Percentiles rank a stretch among this genome's conserved stretches.
Evolutionary conservation across 2,113 vertebrate genomes (phyloP).

Genomic region (zebrafish (Danio rerio)): DNA sequence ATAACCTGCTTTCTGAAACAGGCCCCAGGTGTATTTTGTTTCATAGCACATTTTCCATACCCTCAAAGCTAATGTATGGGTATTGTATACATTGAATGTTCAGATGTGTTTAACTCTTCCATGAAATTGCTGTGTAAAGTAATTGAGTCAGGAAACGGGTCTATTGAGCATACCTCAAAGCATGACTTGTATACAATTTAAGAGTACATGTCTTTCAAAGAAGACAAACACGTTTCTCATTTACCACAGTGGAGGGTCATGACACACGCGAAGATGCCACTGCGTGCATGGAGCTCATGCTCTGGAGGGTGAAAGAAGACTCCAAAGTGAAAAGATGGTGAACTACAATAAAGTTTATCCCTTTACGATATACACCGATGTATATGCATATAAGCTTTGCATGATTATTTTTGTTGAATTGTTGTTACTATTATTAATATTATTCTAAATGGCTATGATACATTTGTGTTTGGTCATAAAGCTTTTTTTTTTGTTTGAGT

Average conservation of each 20-base stretch:
- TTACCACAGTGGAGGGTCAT: constrained; percentile 72
- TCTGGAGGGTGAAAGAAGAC: constrained; percentile 82
- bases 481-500: background rate
- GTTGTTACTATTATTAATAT: background rate
- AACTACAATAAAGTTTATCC: constrained; percentile 50
- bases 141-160: background rate
- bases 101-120: background rate
- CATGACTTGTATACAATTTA: constrained; percentile 1
- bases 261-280: constrained; percentile 78
- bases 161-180: background rate
- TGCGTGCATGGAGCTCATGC: constrained; percentile 83
- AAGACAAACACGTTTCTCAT: constrained; percentile 27
- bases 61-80: background rate
- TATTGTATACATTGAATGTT: background rate
- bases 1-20: no score
- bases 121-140: background rate
- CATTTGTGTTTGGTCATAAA: background rate
- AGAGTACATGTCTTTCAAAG: background rate
- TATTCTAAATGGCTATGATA: background rate
- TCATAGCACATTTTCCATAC: constrained; percentile 7
- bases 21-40: background rate
- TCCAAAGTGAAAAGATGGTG: constrained; percentile 74
- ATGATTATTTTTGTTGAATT: background rate
- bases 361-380: no score
- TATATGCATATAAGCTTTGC: no score